Percentiles rank a stretch among this genome's conserved stretches.
phyloP scores from a whole-genome alignment of 2,797 vertebrate species.

The Periophthalmus magnuspinnatus region DNA sequence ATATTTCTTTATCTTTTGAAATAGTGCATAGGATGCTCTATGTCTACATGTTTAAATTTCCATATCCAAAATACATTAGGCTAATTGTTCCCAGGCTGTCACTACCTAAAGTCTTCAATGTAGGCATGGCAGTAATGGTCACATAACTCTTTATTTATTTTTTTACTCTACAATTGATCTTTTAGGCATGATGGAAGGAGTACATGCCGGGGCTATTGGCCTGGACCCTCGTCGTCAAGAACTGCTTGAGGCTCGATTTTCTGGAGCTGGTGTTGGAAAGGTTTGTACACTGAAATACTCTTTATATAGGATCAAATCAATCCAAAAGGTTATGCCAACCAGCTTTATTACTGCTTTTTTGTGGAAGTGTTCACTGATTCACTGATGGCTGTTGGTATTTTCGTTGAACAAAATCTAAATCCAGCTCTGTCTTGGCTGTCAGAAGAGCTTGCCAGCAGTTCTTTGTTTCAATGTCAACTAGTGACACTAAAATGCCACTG shows the following conservation, averaged over 20 bases:
- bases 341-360: conserved; percentile 1
- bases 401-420: conserved; percentile 46
- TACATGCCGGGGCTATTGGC: conserved; percentile 81
- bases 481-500: conserved; percentile 56
- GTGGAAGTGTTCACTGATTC: conserved; percentile 24
- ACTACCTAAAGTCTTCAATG: background rate
- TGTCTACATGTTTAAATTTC: background rate
- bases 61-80: background rate
- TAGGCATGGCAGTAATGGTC: background rate
- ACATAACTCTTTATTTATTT: background rate
- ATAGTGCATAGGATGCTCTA: background rate
- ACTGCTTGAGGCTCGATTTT: conserved; percentile 92
- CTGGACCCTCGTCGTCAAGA: conserved; percentile 92
- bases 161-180: conserved; percentile 1
- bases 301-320: background rate
- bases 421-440: conserved; percentile 63
- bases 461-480: conserved; percentile 55
- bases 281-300: conserved; percentile 54
- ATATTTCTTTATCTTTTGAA: background rate
- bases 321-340: background rate
- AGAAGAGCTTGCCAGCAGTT: conserved; percentile 48
- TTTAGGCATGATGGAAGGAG: conserved; percentile 93
- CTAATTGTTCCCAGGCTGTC: background rate
- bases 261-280: conserved; percentile 89
- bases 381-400: conserved; percentile 30